A percentile compares a stretch with the other conserved stretches of the same genome.
Evolutionary conservation across 92 coral and sea anemone species (phyloP).

Genomic region (Anthopleura xanthogrammica): DNA sequence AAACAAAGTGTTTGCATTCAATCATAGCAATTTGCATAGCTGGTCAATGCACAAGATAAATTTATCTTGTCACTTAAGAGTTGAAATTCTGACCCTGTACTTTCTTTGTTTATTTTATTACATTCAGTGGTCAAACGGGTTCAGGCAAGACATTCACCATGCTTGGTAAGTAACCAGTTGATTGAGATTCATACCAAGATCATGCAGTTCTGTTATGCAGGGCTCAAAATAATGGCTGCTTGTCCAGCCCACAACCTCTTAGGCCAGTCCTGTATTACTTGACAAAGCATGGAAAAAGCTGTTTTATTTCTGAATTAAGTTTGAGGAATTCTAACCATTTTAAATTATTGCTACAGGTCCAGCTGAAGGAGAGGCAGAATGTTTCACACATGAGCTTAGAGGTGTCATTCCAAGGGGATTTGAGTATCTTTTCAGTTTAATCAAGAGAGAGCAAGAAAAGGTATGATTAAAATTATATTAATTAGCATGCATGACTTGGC

Average conservation of each 20-base stretch:
- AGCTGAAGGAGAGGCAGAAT: constrained; percentile 93
- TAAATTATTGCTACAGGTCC: constrained; percentile 61
- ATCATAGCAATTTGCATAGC: no score
- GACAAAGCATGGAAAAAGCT: no score
- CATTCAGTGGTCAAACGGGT: constrained; percentile 96
- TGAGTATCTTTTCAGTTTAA: constrained; percentile 92
- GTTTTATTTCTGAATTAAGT: no score
- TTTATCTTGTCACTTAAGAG: no score
- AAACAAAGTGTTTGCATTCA: no score
- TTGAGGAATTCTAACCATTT: not conserved
- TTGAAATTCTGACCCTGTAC: no score
- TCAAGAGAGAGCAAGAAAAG: constrained; percentile 97
- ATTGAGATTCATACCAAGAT: no score
- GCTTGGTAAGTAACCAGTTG: constrained; percentile 74
- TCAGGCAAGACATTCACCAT: constrained; percentile 99
- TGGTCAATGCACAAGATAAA: no score
- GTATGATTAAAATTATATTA: constrained; percentile 21
- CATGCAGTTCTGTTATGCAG: no score
- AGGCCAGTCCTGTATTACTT: no score
- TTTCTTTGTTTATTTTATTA: not conserved
- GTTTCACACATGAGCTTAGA: constrained; percentile 90
- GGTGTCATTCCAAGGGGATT: constrained; percentile 97
- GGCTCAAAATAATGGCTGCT: no score
- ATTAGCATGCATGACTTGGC: not conserved
- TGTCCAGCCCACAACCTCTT: no score